A percentile compares a stretch with the other conserved stretches of the same genome.
These are phyloP conservation scores for Agrypnia vestita DNA, from an alignment of 1,140 invertebrate genomes.

Conservation along the genomic window DNA sequence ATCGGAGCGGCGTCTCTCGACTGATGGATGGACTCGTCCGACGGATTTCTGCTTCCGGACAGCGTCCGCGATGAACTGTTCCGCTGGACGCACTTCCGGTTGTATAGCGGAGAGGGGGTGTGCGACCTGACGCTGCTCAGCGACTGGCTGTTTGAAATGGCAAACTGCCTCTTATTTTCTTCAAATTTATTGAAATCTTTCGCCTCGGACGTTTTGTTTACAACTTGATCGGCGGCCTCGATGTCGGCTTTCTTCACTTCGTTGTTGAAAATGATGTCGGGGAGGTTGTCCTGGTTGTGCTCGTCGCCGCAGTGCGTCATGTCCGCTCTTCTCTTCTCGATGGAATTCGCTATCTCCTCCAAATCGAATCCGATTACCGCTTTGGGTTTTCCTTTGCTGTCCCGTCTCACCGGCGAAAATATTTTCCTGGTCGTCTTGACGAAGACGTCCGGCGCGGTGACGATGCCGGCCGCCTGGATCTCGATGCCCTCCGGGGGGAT, in stretches of 20 bases:
- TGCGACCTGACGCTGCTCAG: conserved; percentile 54
- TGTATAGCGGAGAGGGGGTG: conserved; percentile 53
- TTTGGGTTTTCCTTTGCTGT: conserved; percentile 70
- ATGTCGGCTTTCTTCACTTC: conserved; percentile 40
- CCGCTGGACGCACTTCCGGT: conserved; percentile 38
- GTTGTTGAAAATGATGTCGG: conserved; percentile 52
- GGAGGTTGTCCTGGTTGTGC: conserved; percentile 54
- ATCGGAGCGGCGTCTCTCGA: conserved; percentile 42
- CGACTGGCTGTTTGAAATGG: conserved; percentile 47
- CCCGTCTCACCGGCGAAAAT: conserved; percentile 79
- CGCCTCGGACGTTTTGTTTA: conserved; percentile 5
- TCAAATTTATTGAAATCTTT: conserved; percentile 13
- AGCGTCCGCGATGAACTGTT: conserved; percentile 53
- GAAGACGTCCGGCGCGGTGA: conserved; percentile 75
- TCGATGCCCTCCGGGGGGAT: conserved; percentile 67
- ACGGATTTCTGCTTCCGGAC: conserved; percentile 50
- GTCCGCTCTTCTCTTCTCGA: conserved; percentile 55
- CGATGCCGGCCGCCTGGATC: conserved; percentile 66
- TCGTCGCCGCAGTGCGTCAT: conserved; percentile 35
- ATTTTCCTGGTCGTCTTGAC: conserved; percentile 85
- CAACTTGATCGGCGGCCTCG: conserved; percentile 14
- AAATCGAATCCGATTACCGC: conserved; percentile 71
- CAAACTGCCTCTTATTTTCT: conserved; percentile 49
- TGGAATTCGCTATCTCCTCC: conserved; percentile 67
- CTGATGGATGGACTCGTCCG: conserved; percentile 58